Evolutionary conservation across 1,140 invertebrate species (phyloP), one percentile per base, ranked within the genome.

Genomic region (Brachionus manjavacas): DNA sequence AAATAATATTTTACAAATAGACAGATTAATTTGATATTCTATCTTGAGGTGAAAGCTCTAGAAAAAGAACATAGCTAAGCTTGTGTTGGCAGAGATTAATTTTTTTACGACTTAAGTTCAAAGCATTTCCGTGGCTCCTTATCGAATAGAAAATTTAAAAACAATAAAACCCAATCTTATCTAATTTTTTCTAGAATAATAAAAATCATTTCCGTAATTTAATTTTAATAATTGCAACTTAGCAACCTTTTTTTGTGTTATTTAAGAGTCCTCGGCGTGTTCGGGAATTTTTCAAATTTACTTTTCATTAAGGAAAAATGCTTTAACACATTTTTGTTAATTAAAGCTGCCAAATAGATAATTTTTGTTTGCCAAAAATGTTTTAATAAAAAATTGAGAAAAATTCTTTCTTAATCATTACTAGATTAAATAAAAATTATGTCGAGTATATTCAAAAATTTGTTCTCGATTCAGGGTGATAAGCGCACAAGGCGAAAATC

Each of bases 401-500:
- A 28, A 70, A 12, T 74, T 8, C 16, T 43, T 74, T 23, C 4
- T 41, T 20, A 74, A 41, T 41, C 16, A 16, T 72, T 72, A 12
- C 11, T 72, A 16, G n/a, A 35, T 72, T 28, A 20, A 43, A 20
- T 49, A 49, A 16, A 76, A 76, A 12, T 0, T 25, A 76, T 76
- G 72, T 49, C 72, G 20, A 76, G 46, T 49, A 25, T 49, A 49
- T 49, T 76, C 20, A 76, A 76, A 76, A 76, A 25, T 76, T 76
- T 76, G 46, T 49, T 76, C 16, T 76, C 72, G 12, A 9, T 25
- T 46, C 12, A 41, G 72, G 23, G 20, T 49, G 43, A 76, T 76
- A 76, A 76, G 20, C 8, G 20, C 3, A 35, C 72, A 25, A 46
- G 72, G 28, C 41, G 72, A 6, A 76, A 76, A 49, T 76, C 72